Percentiles rank a stretch among this genome's conserved stretches.
phyloP scores from a whole-genome alignment of 2,888 invertebrate species.

The Ormia ochracea region DNA sequence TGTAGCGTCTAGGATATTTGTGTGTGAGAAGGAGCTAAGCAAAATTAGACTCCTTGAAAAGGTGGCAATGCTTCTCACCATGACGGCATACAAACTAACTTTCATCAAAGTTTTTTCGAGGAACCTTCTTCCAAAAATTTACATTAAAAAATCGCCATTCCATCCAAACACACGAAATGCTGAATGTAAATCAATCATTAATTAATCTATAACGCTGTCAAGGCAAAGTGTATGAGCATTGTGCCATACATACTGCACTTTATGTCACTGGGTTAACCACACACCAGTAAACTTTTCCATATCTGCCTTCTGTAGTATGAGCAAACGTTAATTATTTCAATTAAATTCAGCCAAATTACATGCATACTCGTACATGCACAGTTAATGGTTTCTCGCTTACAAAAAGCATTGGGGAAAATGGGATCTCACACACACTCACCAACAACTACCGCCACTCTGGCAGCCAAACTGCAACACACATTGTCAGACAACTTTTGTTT shows the following conservation, averaged over 20 bases:
- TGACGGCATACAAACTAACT: too few relatives aligned
- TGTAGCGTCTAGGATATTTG: too few relatives aligned
- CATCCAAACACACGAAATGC: too few relatives aligned
- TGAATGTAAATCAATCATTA: neutral
- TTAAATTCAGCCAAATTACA: conserved; percentile 57
- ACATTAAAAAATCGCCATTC: too few relatives aligned
- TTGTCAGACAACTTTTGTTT: conserved; percentile 14
- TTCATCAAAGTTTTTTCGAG: too few relatives aligned
- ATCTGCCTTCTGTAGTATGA: conserved; percentile 27
- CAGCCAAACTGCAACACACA: neutral
- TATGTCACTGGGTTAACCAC: conserved; percentile 54
- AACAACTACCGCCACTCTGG: neutral
- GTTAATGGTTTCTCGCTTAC: conserved; percentile 24
- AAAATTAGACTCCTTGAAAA: too few relatives aligned
- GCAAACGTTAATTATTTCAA: conserved; percentile 55
- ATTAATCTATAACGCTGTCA: neutral
- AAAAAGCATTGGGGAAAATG: conserved; percentile 20
- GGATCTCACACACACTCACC: neutral
- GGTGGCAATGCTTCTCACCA: too few relatives aligned
- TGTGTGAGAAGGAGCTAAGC: too few relatives aligned
- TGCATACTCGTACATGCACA: too few relatives aligned
- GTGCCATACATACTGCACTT: neutral
- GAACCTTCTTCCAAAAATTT: too few relatives aligned
- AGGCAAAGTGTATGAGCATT: neutral
- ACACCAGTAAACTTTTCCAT: conserved; percentile 17